These are phyloP conservation scores for Gorsachius goisagi DNA, from an alignment of 2,113 vertebrate genomes.

Conservation along the genomic window DNA sequence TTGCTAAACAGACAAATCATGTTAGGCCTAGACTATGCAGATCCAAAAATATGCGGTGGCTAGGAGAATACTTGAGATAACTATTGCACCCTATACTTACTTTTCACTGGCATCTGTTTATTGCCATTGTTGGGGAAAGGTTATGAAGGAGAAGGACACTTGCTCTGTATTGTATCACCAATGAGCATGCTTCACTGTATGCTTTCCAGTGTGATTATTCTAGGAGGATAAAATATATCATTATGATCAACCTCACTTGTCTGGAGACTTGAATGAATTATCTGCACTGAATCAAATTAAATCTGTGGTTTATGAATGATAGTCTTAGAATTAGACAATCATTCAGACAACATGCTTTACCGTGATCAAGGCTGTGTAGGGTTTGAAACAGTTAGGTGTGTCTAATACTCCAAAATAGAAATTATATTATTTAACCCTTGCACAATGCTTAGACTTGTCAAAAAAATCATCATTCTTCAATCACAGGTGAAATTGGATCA, in stretches of 20 bases:
- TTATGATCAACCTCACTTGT: background rate
- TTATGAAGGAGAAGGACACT: background rate
- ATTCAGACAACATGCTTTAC: background rate
- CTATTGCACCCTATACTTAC: accelerated
- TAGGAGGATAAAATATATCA: background rate
- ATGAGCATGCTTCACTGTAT: background rate
- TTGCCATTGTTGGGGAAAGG: background rate
- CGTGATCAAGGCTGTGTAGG: background rate
- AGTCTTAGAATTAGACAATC: background rate
- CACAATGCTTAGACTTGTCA: background rate
- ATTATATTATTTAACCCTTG: background rate
- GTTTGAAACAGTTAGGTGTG: background rate
- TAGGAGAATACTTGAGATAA: background rate
- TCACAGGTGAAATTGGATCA: background rate
- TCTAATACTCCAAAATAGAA: background rate
- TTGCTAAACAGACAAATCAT: background rate
- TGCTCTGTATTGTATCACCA: background rate
- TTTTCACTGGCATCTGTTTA: background rate
- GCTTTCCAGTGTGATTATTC: background rate
- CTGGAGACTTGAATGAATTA: background rate
- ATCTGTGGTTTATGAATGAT: background rate
- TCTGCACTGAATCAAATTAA: background rate
- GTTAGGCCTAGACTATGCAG: accelerated
- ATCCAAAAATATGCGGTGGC: background rate
- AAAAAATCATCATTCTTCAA: background rate